Evolutionary conservation across 1,140 invertebrate genomes (phyloP).

Genomic region (Halesus radiatus): DNA sequence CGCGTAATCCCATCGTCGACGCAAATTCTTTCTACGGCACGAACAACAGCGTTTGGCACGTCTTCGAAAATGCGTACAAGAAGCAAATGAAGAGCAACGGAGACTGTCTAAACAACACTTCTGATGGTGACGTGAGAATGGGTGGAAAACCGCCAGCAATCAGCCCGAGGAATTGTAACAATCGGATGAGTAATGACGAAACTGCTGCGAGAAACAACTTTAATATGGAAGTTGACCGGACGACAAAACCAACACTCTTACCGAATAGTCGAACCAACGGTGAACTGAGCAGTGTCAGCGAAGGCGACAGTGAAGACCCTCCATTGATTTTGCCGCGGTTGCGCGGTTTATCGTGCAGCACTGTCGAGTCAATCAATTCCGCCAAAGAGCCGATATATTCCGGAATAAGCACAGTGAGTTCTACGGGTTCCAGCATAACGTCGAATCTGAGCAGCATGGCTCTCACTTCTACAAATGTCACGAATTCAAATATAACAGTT

Average conservation of each 20-base stretch:
- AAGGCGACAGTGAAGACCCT: conserved; percentile 43
- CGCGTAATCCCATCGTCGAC: conserved; percentile 64
- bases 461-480: neutral
- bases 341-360: neutral
- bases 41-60: conserved; percentile 51
- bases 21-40: conserved; percentile 62
- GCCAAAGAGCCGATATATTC: neutral
- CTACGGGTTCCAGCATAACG: no score
- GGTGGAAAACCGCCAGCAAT: conserved; percentile 38
- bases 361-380: neutral
- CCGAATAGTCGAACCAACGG: conserved; percentile 40
- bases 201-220: conserved; percentile 36
- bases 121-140: neutral
- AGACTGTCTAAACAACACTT: neutral
- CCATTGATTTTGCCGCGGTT: conserved; percentile 45
- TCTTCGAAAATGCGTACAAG: conserved; percentile 19
- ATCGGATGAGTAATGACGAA: conserved; percentile 34
- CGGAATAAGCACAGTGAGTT: no score
- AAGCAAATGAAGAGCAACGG: conserved; percentile 32
- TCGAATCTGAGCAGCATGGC: neutral
- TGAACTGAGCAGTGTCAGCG: conserved; percentile 21
- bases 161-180: conserved; percentile 59
- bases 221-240: conserved; percentile 51
- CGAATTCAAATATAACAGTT: neutral
- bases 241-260: conserved; percentile 39